Evolutionary conservation across 2,888 invertebrate species (phyloP).

Genomic region (Adineta ricciae): DNA sequence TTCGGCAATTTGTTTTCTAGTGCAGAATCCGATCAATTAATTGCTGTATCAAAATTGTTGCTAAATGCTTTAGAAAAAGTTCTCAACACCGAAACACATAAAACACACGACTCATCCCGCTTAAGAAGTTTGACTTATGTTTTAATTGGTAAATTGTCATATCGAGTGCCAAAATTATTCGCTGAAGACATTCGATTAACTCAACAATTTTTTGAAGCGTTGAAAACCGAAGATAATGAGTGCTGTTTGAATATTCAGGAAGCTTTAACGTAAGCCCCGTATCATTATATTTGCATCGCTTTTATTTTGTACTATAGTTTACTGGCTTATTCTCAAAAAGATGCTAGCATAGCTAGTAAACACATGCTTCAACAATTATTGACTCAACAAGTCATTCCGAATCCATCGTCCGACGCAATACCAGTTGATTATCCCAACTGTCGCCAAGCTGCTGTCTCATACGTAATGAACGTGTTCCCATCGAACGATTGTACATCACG

Average conservation of each 20-base stretch:
- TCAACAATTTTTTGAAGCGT: constrained; percentile 50
- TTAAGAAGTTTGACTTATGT: constrained; percentile 63
- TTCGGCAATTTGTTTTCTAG: not conserved
- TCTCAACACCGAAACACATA: not conserved
- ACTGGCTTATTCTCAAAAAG: constrained; percentile 3
- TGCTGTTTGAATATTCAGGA: constrained; percentile 61
- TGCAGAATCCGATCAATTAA: not conserved
- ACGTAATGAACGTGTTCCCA: not conserved
- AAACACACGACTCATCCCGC: constrained; percentile 42
- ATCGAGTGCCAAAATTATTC: constrained; percentile 55
- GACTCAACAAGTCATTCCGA: not conserved
- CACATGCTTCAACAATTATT: constrained; percentile 19
- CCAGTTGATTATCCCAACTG: not conserved
- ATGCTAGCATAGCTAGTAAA: not conserved
- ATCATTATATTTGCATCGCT: not conserved
- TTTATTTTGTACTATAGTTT: not conserved
- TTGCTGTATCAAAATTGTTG: constrained; percentile 22
- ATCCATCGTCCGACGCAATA: not conserved
- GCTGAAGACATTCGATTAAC: constrained; percentile 60
- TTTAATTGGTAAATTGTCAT: constrained; percentile 61
- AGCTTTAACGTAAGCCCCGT: constrained; percentile 54
- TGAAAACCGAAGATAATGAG: constrained; percentile 48
- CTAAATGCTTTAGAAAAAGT: constrained; percentile 5
- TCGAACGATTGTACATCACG: constrained; percentile 17
- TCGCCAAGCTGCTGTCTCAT: constrained; percentile 1